Evolutionary conservation across 1,140 invertebrate species (phyloP), one percentile per base, ranked within the genome.

Genomic region (Drosophila willistoni): DNA sequence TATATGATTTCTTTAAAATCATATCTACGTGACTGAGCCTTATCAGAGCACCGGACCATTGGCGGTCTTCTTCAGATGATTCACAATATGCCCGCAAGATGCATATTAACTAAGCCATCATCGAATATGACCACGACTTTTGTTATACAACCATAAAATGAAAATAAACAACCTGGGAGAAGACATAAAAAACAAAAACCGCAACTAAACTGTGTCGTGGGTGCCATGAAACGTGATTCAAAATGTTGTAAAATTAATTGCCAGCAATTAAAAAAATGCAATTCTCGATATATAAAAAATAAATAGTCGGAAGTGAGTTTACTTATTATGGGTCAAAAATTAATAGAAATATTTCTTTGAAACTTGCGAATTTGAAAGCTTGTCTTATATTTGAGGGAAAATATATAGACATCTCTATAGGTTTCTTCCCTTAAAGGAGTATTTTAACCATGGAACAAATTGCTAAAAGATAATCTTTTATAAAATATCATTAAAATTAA

Each of bases 1-100:
- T 86, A 76, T 86, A 86, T 86, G 83, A 87, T 87, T 87, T 87
- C 80, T 87, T 79, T 89, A 56, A 89, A 86, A 85, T 86, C 75
- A 81, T 79, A 78, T 71, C 73, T 77, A 89, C 84, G 84, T 89
- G 84, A 89, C 85, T 75, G 55, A 36, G 33, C 22, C 75, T 76
- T 76, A 82, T 82, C 82, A 77, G 34, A 39, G 7, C 10, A 13
- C 36, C 36, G 36, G 7, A 10, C 7, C 9, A 36, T 1, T 10
- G 47, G 19, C 65, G 76, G 76, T 70, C 73, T 76, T 41, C 69
- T 51, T 82, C 76, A 77, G 82, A 87, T 87, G 83, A 89, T 89
- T 89, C 84, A 29, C 29, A 87, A 87, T 79, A 71, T 77, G 70
- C 63, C 64, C 54, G 70, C 68, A 68, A 47, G 69, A 74, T 71